A percentile compares a stretch with the other conserved stretches of the same genome.
Conservation (phyloP, 1,140 invertebrate species). For the Meloidogyne chitwoodi region DNA sequence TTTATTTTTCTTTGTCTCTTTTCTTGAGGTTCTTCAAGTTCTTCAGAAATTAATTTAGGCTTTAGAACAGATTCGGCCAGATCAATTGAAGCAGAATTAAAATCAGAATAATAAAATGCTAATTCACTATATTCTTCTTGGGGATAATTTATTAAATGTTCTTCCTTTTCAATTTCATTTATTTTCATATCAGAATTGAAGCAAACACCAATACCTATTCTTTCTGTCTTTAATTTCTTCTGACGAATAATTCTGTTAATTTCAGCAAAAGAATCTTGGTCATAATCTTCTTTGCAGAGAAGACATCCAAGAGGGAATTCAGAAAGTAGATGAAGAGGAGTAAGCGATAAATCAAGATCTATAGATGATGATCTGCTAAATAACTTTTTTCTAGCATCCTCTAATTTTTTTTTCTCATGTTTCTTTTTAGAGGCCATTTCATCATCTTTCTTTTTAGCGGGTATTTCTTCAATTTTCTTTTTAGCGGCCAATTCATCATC, state of each 20-base stretch:
- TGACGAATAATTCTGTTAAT: background rate
- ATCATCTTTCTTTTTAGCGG: background rate
- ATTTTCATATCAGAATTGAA: conserved; percentile 28
- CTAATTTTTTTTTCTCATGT: background rate
- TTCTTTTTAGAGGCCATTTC: background rate
- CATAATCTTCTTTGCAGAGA: background rate
- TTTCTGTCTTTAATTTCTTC: conserved; percentile 23
- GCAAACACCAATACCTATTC: conserved; percentile 25
- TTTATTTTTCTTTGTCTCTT: background rate
- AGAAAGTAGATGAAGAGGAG: background rate
- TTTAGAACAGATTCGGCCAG: background rate
- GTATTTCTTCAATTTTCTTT: too few relatives aligned
- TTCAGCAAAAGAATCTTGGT: conserved; percentile 1
- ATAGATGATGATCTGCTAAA: background rate
- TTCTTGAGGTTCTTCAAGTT: background rate
- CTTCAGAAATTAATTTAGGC: background rate
- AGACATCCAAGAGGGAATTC: background rate
- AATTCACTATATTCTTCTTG: conserved; percentile 7
- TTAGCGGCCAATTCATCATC: too few relatives aligned
- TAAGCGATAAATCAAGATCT: background rate
- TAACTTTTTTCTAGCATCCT: background rate
- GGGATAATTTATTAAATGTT: background rate
- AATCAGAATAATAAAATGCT: conserved; percentile 4
- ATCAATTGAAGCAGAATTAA: background rate
- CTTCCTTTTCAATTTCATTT: conserved; percentile 29